Evolutionary conservation across 2,888 invertebrate species (phyloP).

Genomic region (Tetragnatha montana): DNA sequence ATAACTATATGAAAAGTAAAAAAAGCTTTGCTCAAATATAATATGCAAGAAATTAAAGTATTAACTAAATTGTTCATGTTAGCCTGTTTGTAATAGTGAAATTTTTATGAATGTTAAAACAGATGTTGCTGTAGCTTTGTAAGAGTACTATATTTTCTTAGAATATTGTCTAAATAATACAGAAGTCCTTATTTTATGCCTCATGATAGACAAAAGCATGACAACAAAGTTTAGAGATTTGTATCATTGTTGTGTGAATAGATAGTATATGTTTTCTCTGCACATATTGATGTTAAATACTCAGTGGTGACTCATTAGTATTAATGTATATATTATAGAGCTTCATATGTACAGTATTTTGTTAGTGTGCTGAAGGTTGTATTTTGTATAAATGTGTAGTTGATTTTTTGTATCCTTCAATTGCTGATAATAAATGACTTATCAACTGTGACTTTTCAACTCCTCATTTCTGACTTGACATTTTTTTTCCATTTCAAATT

Average conservation of each 20-base stretch:
- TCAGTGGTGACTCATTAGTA: conserved; percentile 68
- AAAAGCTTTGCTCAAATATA: conserved; percentile 60
- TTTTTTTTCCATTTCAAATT: no score
- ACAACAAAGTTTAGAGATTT: conserved; percentile 33
- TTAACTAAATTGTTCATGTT: conserved; percentile 45
- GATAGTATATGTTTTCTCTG: conserved; percentile 37
- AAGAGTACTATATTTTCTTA: conserved; percentile 62
- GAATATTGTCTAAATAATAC: conserved; percentile 26
- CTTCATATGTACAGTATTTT: conserved; percentile 66
- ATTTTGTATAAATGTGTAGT: conserved; percentile 70
- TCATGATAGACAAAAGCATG: conserved; percentile 44
- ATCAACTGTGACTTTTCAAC: conserved; percentile 8
- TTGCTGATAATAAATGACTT: conserved; percentile 66
- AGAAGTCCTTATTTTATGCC: conserved; percentile 51
- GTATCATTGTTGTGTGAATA: conserved; percentile 58
- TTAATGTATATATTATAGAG: conserved; percentile 69
- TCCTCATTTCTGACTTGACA: no score
- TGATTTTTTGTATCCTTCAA: conserved; percentile 65
- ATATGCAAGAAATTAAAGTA: not conserved
- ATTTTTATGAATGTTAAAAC: conserved; percentile 63
- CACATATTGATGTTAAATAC: conserved; percentile 58
- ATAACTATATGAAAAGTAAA: conserved; percentile 33
- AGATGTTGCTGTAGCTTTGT: conserved; percentile 48
- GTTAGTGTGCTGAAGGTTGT: conserved; percentile 67
- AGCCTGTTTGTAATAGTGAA: conserved; percentile 58